Evolutionary conservation across 2,113 vertebrate genomes (phyloP).

Genomic region (Malurus alboscapulatus): DNA sequence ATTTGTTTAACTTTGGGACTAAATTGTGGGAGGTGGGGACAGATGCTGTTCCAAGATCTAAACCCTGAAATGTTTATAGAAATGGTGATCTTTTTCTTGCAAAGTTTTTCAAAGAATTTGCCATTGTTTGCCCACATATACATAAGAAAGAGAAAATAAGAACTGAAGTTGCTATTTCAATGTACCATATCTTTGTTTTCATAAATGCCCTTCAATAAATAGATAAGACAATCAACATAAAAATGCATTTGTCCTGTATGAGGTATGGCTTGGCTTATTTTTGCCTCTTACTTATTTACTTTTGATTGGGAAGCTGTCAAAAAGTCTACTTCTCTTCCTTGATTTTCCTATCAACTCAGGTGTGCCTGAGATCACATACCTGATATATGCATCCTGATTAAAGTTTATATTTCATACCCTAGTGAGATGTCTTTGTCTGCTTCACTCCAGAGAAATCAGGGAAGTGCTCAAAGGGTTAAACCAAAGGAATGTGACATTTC

Average conservation of each 20-base stretch:
- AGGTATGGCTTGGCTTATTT: background rate
- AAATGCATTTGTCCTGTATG: background rate
- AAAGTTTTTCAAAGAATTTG: background rate
- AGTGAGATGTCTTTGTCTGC: slow-evolving; percentile 35
- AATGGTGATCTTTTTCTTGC: background rate
- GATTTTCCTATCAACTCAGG: background rate
- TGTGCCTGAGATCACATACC: background rate
- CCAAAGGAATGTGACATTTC: slow-evolving; percentile 72
- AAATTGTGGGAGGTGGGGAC: slow-evolving; percentile 32
- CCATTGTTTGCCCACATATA: background rate
- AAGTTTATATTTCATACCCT: background rate
- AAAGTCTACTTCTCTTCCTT: background rate
- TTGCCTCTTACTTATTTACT: background rate
- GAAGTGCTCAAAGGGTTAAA: slow-evolving; percentile 64
- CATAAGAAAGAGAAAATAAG: background rate
- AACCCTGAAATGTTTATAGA: background rate
- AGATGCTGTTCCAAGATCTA: slow-evolving; percentile 25
- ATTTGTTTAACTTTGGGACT: slow-evolving; percentile 64
- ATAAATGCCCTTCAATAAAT: background rate
- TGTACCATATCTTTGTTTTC: background rate
- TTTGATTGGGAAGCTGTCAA: background rate
- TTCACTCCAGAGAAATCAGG: background rate
- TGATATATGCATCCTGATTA: background rate
- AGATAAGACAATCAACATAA: background rate
- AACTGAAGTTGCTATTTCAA: background rate